Evolutionary conservation across 1,140 invertebrate species (phyloP).

Genomic region (Rhagoletis pomonella): DNA sequence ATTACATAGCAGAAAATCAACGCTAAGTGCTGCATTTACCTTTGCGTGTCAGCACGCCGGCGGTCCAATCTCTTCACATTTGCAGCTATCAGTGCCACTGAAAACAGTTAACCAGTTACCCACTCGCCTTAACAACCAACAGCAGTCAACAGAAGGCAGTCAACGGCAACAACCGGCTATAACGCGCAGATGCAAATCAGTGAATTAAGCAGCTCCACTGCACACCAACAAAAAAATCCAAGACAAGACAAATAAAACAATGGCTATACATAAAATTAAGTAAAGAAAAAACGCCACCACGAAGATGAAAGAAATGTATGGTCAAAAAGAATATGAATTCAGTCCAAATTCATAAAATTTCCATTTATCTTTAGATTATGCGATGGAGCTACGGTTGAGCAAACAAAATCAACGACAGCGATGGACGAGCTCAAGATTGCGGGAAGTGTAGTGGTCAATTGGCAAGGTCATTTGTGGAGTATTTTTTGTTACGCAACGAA

Average conservation of each 20-base stretch:
- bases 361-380: no score
- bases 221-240: neutral
- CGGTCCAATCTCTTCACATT: neutral
- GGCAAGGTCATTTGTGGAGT: slow-evolving; percentile 10
- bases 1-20: neutral
- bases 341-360: neutral
- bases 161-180: neutral
- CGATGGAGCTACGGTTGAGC: neutral
- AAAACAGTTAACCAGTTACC: neutral
- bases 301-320: slow-evolving; percentile 2
- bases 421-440: neutral
- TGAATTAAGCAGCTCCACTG: neutral
- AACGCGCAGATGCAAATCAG: neutral
- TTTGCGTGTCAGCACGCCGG: neutral
- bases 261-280: neutral
- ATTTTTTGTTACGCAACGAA: slow-evolving; percentile 20
- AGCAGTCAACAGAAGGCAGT: neutral
- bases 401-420: neutral
- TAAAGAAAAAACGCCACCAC: neutral
- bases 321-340: slow-evolving; percentile 31
- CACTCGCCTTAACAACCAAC: neutral
- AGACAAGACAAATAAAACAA: neutral
- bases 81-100: neutral
- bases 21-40: neutral
- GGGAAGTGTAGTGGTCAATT: neutral